Evolutionary conservation across 2,888 invertebrate genomes (phyloP), one percentile per base, ranked within the genome.

Genomic region (Dynastes tityus): DNA sequence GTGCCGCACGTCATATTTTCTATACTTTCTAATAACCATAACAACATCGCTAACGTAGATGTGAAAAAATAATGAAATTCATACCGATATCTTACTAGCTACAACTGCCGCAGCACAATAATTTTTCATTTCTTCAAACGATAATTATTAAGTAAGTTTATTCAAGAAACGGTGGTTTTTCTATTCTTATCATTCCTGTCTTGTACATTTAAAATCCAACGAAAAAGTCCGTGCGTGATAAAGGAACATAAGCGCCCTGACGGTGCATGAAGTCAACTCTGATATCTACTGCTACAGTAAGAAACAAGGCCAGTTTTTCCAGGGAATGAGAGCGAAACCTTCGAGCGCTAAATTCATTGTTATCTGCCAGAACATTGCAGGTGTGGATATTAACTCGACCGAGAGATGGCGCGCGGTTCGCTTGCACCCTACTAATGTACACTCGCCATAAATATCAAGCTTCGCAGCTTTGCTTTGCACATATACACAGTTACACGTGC

Each of bases 381-480:
- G 79, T 79, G 78, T 74, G 76, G 76, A 78, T 80, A 78, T 80
- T 76, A 80, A 80, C 68, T 79, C 80, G 80, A 71, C 78, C 78
- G 78, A 78, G 71, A 76, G 80, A 80, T 79, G 78, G 79, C 27
- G 71, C 70, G 63, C 78, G 53, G 58, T 65, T 74, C 71, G 65
- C 74, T 76, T 76, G 71, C 78, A 80, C 77, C 58, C 70, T 63
- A 64, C 79, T 76, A 77, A 77, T 75, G 75, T 73, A 74, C 76
- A 76, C 37, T 78, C 65, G 58, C 58, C n/a, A 61, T 78, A 78
- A 78, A 75, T 78, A 78, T 78, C 29, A 65, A 67, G 65, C 76
- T 49, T 40, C 63, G 61, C 29, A 37, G 58, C 16, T 67, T 67
- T 76, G 76, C 67, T 40, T 67, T 67, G 49, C 53, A 67, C 58